Base-by-base conservation (phyloP, 2,888 invertebrate species). In the Troilus luridus region DNA sequence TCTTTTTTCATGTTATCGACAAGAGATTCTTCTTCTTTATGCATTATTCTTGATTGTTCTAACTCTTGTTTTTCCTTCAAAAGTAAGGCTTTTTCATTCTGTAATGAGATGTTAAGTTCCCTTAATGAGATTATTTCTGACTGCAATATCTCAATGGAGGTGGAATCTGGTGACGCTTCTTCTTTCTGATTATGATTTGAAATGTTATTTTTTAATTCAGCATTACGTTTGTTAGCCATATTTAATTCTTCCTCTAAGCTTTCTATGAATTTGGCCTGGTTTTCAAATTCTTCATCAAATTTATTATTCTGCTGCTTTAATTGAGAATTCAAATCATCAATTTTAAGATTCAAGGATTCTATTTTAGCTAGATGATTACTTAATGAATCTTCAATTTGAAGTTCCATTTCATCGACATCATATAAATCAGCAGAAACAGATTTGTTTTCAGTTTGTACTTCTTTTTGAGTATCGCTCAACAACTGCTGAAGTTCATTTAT, bases 291-390 rank as follows among this genome's bases (percentile, higher is more conserved):
- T 60, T 72, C 54, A 58, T 77, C 67, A 77, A 85, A 81, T 85
- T 85, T 88, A 85, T 58, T 21, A 62, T 64, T 90, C 24, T 90
- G 85, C 14, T 62, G 24, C 19, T 60, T 60, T 27, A 90, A 88
- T 11, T 85, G 90, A 12, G 59, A 41, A 59, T 81, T 90, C 27
- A 90, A 90, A n/a, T 90, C 88, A 24, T 85, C 67, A 19, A 90
- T 90, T 56, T 90, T 90, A 17, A 21, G 10, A 85, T 90, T 90
- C 81, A 90, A 88, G 17, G 59, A 56, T 54, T 85, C 88, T 60
- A 90, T 62, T 85, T 90, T 85, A 41, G 11, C 54, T 1, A 85
- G 24, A 59, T 90, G 90, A n/a, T 81, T 60, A 60, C 27, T 81
- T 58, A 90, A 85, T 19, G 72, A 77, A 85, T 12, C 54, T 60